Base-by-base conservation (phyloP, 2,888 invertebrate species). In the Diplazon laetatorius region DNA sequence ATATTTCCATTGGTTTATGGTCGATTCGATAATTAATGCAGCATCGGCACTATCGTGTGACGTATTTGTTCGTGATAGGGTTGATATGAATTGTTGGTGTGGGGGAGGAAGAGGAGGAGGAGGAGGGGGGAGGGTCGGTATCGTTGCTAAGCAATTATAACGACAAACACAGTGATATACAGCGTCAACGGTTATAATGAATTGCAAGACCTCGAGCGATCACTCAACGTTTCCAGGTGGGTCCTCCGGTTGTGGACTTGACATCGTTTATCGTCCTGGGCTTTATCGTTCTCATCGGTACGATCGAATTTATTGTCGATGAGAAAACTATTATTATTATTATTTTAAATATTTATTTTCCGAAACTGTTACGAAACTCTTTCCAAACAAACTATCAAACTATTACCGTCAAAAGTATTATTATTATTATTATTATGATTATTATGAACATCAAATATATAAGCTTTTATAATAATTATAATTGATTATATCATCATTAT, bases 101-200 rank as follows among this genome's bases (percentile, higher is more conserved):
- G 14, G 30, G 42, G 39, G 52, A 12, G 25, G 50, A 52, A 42
- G 65, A 74, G 59, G 18, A n/a, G 30, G 42, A 42, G 52, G 9
- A 18, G 50, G 44, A 42, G 65, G 68, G 59, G 20, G 65, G 44
- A 60, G 48, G 46, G 20, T 25, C n/a, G 62, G 72, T 86, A 88
- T 86, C 85, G 88, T 89, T 86, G 88, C 87, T 86, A 87, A 82
- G 87, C 86, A 87, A 88, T 89, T 86, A 85, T 81, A 82, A 80
- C 75, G 78, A 80, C 82, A 87, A 89, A 89, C 87, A 85, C 66
- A 71, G 70, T 71, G 57, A 65, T 65, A 60, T 65, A 76, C 48
- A 66, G 71, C 52, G 70, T 71, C 65, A 20, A 66, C 65, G 50
- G 60, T n/a, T 76, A 37, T 66, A 65, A 76, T 65, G 44, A 37